Evolutionary conservation across 2,888 invertebrate genomes (phyloP), one percentile per base, ranked within the genome.

Genomic region (Cotesia congregata): DNA sequence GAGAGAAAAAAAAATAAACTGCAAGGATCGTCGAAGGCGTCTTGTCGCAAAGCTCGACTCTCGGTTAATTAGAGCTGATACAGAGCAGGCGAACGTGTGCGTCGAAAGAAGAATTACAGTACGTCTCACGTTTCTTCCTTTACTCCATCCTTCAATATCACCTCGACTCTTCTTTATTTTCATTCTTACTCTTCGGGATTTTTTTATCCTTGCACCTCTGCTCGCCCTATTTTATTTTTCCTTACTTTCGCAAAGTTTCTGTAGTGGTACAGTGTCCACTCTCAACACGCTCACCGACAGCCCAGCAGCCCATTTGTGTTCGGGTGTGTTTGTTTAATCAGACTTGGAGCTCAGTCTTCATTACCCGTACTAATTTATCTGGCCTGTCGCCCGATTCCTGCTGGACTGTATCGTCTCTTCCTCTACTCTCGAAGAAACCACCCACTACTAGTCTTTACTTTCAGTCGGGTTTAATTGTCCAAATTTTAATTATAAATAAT

Each of bases 321-420:
- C 84, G 84, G 80, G 82, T 87, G 87, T 87, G 86, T 87, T 87
- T 87, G 87, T 87, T 87, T 87, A 87, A 87, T 87, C 87, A 87
- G 87, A 86, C 86, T 82, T 83, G 83, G 84, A 85, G 82, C 87
- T 87, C 86, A 85, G 87, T 87, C 87, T 87, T 87, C 87, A 87
- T 87, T 87, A 87, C 86, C 80, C 81, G 82, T 83, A 82, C 86
- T 87, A 87, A 87, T 87, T 87, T 86, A 86, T 87, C 86, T 86
- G 82, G 83, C 85, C 85, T 85, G 86, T 86, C 86, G 84, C 81
- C 84, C 81, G 81, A 79, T 82, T 83, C 82, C 80, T 80, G 83
- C 81, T 82, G 78, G 79, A 81, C 79, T 75, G 30, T 30, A 30
- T 30, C 30, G 30, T 30, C 30, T 30, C 60, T 60, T 7, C 9